A percentile compares a stretch with the other conserved stretches of the same genome.
These are phyloP conservation scores for Theristicus caerulescens DNA, from an alignment of 2,113 vertebrate species.

Conservation along the genomic window DNA sequence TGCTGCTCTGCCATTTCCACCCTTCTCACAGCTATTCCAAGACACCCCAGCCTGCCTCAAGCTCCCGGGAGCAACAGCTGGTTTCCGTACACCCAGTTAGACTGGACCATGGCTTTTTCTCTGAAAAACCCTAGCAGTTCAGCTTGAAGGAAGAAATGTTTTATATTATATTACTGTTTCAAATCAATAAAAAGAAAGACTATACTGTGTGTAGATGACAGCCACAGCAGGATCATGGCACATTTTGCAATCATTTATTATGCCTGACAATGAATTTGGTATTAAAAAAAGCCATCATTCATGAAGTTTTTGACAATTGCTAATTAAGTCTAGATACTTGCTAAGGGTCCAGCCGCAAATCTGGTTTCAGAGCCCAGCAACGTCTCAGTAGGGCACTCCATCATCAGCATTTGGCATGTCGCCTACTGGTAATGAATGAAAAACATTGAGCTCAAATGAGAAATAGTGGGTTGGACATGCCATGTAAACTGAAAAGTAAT, in stretches of 20 bases:
- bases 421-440: neutral
- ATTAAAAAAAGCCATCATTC: neutral
- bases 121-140: neutral
- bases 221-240: neutral
- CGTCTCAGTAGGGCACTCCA: slow-evolving; percentile 32
- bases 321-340: slow-evolving; percentile 29
- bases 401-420: slow-evolving; percentile 6
- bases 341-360: slow-evolving; percentile 16
- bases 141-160: neutral
- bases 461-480: neutral
- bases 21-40: neutral
- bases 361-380: slow-evolving; percentile 20
- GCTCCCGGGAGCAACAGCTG: neutral
- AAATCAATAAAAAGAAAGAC: slow-evolving; percentile 7
- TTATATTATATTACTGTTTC: neutral
- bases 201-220: neutral
- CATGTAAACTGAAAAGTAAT: slow-evolving; percentile 9
- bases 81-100: neutral
- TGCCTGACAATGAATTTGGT: slow-evolving; percentile 12
- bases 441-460: neutral
- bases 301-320: slow-evolving; percentile 12
- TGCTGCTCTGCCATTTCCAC: neutral
- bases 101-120: neutral
- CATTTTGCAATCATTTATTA: slow-evolving; percentile 24
- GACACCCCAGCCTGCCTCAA: neutral